phyloP scores from a whole-genome alignment of 2,797 vertebrate species.

The Gambelia wislizenii region DNA sequence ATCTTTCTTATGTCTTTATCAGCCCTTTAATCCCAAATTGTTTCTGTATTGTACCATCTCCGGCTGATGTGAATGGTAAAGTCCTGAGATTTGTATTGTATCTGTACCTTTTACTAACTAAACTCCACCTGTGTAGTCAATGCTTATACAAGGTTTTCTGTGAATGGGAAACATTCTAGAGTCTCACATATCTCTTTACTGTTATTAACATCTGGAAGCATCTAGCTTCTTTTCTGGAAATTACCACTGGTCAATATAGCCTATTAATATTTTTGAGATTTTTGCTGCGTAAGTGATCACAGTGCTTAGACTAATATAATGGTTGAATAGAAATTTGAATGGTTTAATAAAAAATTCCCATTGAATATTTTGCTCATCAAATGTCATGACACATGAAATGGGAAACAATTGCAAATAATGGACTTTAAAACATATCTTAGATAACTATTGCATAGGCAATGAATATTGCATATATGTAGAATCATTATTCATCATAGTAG shows the following conservation, averaged over 20 bases:
- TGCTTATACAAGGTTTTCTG: not conserved
- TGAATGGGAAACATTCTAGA: not conserved
- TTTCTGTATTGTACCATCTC: not conserved
- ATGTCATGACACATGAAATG: not conserved
- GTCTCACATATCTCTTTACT: not conserved
- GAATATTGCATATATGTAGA: too few relatives aligned
- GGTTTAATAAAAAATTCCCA: not conserved
- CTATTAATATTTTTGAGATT: conserved; percentile 10
- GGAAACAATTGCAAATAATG: conserved; percentile 5
- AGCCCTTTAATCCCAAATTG: not conserved
- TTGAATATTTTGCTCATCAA: conserved; percentile 13
- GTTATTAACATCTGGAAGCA: not conserved
- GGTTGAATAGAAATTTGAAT: not conserved
- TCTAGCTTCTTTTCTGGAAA: not conserved
- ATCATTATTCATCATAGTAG: not conserved
- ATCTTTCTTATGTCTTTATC: not conserved
- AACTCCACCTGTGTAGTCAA: not conserved
- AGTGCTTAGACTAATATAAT: not conserved
- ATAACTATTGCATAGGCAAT: not conserved
- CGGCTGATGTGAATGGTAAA: not conserved
- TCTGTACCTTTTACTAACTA: not conserved
- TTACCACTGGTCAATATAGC: not conserved
- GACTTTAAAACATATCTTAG: not conserved
- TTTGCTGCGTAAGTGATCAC: not conserved
- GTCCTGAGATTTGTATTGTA: not conserved